Evolutionary conservation across 2,888 invertebrate genomes (phyloP).

Genomic region (Ethmia dodecea): DNA sequence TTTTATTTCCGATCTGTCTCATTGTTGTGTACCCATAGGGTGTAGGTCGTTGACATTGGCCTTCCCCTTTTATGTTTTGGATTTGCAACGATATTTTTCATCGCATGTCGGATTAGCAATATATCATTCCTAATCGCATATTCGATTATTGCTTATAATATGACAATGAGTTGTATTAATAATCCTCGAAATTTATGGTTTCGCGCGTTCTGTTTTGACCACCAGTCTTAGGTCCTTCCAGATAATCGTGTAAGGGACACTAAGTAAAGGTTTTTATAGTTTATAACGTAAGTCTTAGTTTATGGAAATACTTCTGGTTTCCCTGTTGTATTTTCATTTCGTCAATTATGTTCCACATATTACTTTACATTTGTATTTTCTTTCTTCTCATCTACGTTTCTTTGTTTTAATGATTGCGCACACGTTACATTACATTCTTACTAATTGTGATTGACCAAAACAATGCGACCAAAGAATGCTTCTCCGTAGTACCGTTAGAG

Average conservation of each 20-base stretch:
- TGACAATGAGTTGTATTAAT: constrained; percentile 15
- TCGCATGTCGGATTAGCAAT: constrained; percentile 59
- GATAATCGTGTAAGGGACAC: not conserved
- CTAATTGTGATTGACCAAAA: constrained; percentile 41
- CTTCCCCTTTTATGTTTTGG: constrained; percentile 56
- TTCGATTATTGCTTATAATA: constrained; percentile 30
- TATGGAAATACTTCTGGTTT: too few species aligned
- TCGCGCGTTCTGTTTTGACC: constrained; percentile 27
- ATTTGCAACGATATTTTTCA: constrained; percentile 64
- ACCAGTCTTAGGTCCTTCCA: constrained; percentile 10
- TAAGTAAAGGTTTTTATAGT: too few species aligned
- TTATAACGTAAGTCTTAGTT: too few species aligned
- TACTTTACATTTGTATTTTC: too few species aligned
- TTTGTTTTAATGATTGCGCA: not conserved
- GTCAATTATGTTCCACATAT: too few species aligned
- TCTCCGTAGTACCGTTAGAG: constrained; percentile 50
- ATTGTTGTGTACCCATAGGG: constrained; percentile 64
- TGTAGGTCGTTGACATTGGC: constrained; percentile 73
- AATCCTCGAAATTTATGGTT: constrained; percentile 34
- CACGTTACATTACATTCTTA: not conserved
- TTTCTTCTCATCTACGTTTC: too few species aligned
- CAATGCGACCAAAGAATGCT: constrained; percentile 49
- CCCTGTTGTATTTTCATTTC: too few species aligned
- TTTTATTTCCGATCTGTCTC: constrained; percentile 51
- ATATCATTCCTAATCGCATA: constrained; percentile 53